These are phyloP conservation scores for Acleris laterana DNA, from an alignment of 2,888 invertebrate genomes.

Conservation along the genomic window DNA sequence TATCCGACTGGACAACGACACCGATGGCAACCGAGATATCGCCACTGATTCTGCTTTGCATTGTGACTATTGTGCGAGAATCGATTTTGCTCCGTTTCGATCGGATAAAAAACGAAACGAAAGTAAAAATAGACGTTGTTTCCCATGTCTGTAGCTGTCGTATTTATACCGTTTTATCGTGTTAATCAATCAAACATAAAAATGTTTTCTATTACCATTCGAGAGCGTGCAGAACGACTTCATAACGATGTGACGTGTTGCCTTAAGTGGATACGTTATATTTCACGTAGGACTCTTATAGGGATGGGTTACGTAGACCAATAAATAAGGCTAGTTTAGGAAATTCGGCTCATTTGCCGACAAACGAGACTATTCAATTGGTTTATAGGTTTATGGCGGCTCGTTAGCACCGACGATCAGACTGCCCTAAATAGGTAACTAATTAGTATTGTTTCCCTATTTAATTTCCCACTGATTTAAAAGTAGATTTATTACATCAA, in stretches of 20 bases:
- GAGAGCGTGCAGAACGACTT: constrained; percentile 46
- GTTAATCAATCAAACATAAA: constrained; percentile 41
- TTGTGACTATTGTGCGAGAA: constrained; percentile 51
- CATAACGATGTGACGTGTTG: constrained; percentile 62
- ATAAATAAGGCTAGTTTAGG: constrained; percentile 72
- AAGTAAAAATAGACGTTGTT: constrained; percentile 6
- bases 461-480: constrained; percentile 37
- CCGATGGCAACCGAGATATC: constrained; percentile 74
- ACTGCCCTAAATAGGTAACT: constrained; percentile 68
- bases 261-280: constrained; percentile 63
- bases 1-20: constrained; percentile 50
- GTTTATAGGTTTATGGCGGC: constrained; percentile 76
- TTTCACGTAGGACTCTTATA: constrained; percentile 54
- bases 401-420: constrained; percentile 76
- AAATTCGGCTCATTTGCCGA: constrained; percentile 65
- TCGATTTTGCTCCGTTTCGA: constrained; percentile 54
- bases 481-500: constrained; percentile 41
- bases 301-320: constrained; percentile 46
- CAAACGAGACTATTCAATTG: constrained; percentile 65
- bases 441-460: constrained; percentile 76
- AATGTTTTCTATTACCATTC: constrained; percentile 40
- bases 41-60: constrained; percentile 62
- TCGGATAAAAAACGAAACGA: not conserved
- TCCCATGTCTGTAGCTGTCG: constrained; percentile 19
- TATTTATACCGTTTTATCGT: constrained; percentile 30